Evolutionary conservation across 2,888 invertebrate species (phyloP).

Genomic region (Acleris literana): DNA sequence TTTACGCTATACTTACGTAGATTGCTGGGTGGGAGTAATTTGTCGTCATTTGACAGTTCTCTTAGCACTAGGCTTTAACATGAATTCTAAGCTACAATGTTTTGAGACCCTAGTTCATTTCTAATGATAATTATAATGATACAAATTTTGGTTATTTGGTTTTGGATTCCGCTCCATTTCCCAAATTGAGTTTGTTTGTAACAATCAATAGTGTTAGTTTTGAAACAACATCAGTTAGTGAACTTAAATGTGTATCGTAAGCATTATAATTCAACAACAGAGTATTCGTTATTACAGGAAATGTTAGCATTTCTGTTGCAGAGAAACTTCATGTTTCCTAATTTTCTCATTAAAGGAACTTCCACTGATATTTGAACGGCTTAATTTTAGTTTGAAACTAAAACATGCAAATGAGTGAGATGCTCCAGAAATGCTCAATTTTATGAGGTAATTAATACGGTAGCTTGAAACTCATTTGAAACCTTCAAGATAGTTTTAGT

Average conservation of each 20-base stretch:
- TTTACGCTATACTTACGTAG: slow-evolving; percentile 2
- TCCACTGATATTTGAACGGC: slow-evolving; percentile 21
- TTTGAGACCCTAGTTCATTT: no score
- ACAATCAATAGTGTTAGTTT: no score
- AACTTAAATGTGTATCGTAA: not conserved
- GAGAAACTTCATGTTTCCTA: slow-evolving; percentile 7
- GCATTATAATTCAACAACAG: not conserved
- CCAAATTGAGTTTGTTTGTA: no score
- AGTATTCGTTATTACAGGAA: not conserved
- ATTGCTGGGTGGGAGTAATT: slow-evolving; percentile 1
- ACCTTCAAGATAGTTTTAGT: slow-evolving; percentile 22
- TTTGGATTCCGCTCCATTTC: no score
- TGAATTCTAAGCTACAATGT: not conserved
- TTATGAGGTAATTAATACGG: slow-evolving; percentile 35
- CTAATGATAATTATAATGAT: no score
- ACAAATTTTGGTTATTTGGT: no score
- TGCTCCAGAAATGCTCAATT: slow-evolving; percentile 33
- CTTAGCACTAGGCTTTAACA: not conserved
- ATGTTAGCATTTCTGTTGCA: not conserved
- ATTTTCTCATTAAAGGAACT: slow-evolving; percentile 32
- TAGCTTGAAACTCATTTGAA: slow-evolving; percentile 25
- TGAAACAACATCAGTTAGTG: no score
- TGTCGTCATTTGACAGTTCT: not conserved
- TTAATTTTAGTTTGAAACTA: slow-evolving; percentile 32
- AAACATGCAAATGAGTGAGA: slow-evolving; percentile 33